A percentile compares a stretch with the other conserved stretches of the same genome.
These are phyloP conservation scores for Agrilus planipennis DNA, from an alignment of 1,140 invertebrate genomes.

Conservation along the genomic window DNA sequence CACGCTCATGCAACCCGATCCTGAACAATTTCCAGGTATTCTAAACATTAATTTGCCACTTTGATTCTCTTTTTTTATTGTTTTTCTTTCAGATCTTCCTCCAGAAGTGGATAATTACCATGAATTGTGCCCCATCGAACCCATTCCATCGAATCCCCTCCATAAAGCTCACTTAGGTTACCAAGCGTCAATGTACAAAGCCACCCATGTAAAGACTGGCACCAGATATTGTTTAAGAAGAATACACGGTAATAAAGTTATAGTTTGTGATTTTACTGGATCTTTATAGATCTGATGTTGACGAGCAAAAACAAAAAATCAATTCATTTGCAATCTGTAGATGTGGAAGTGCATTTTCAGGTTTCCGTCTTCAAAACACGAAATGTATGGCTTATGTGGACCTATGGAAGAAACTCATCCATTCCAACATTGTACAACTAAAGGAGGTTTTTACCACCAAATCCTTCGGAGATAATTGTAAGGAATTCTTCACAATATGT, in stretches of 20 bases:
- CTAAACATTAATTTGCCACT: constrained; percentile 3
- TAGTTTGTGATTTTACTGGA: neutral
- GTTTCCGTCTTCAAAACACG: constrained; percentile 66
- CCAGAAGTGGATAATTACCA: constrained; percentile 81
- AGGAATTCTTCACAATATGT: neutral
- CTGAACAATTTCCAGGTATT: constrained; percentile 44
- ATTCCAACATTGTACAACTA: constrained; percentile 85
- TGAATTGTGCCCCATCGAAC: constrained; percentile 76
- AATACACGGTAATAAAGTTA: constrained; percentile 65
- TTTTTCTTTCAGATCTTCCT: constrained; percentile 58
- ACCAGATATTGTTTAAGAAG: constrained; percentile 75
- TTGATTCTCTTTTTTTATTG: constrained; percentile 1
- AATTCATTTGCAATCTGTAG: too few species aligned
- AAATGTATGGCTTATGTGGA: constrained; percentile 80
- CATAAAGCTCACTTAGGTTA: constrained; percentile 60
- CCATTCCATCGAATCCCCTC: constrained; percentile 35
- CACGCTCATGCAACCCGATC: constrained; percentile 56
- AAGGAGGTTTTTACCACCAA: constrained; percentile 92
- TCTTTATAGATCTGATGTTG: too few species aligned
- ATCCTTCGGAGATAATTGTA: constrained; percentile 89
- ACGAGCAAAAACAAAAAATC: too few species aligned
- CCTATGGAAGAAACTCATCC: constrained; percentile 86
- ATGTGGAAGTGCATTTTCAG: constrained; percentile 33
- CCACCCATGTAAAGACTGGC: constrained; percentile 78
- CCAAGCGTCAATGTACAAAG: constrained; percentile 83